Percentiles rank a stretch among this genome's conserved stretches.
These are phyloP conservation scores for Silurus glanis DNA, from an alignment of 2,113 vertebrate species.

Conservation along the genomic window DNA sequence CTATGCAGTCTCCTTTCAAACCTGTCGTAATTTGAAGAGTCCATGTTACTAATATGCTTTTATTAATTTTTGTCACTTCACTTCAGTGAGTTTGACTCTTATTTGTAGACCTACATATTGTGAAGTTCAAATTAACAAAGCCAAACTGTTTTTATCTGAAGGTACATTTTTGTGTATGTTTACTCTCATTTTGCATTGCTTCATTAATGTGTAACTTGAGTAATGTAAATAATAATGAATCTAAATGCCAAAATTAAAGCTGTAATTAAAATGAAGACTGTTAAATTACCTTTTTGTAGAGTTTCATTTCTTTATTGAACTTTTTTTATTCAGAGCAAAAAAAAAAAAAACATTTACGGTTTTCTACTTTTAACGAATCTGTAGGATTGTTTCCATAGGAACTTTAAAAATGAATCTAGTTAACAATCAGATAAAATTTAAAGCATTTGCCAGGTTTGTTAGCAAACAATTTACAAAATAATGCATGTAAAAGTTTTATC, in stretches of 20 bases:
- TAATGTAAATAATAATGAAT: background rate
- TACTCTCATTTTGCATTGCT: background rate
- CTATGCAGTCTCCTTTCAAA: background rate
- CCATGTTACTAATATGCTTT: background rate
- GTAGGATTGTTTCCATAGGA: background rate
- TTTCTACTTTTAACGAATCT: background rate
- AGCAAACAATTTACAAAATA: too few species aligned
- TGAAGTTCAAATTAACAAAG: background rate
- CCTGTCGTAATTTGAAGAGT: too few species aligned
- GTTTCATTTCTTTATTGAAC: background rate
- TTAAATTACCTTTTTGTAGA: background rate
- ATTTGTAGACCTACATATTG: background rate
- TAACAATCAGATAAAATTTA: too few species aligned
- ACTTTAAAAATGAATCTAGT: background rate
- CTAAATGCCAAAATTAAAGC: background rate
- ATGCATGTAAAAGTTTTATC: too few species aligned
- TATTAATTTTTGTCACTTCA: too few species aligned
- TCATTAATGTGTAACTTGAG: background rate
- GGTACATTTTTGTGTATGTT: background rate
- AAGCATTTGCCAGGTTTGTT: too few species aligned
- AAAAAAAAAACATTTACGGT: background rate
- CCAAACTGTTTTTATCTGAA: background rate
- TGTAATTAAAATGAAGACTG: slow-evolving; percentile 8
- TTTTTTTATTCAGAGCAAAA: background rate
- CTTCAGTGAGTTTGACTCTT: background rate